phyloP scores from a whole-genome alignment of 2,797 vertebrate species.

The Australoheros facetus region DNA sequence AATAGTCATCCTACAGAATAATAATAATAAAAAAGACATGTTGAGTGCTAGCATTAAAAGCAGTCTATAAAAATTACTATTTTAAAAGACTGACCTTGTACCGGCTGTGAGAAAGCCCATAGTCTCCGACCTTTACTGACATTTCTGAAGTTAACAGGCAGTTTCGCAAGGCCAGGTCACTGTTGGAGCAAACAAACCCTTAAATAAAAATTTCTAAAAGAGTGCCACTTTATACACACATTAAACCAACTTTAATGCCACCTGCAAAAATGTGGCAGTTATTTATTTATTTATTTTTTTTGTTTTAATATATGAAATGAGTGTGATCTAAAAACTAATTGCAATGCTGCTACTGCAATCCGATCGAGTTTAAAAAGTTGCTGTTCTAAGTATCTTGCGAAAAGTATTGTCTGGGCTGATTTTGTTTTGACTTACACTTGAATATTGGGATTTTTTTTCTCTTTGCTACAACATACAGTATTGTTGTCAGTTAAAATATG shows the following conservation, averaged over 20 bases:
- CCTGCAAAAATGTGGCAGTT: background rate
- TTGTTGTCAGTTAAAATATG: background rate
- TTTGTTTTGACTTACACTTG: background rate
- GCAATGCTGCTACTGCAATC: background rate
- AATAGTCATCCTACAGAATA: slow-evolving; percentile 91
- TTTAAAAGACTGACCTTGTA: slow-evolving; percentile 85
- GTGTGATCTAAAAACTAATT: too few relatives aligned
- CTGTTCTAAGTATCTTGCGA: background rate
- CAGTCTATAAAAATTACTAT: background rate
- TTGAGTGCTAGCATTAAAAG: background rate
- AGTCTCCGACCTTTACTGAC: slow-evolving; percentile 96
- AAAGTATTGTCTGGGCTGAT: background rate
- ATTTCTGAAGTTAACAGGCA: slow-evolving; percentile 93
- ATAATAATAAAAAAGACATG: background rate
- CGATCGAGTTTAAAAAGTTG: background rate
- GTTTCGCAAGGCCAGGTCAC: slow-evolving; percentile 92
- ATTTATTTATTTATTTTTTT: background rate
- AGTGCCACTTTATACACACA: background rate
- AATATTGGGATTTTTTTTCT: background rate
- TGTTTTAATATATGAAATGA: background rate
- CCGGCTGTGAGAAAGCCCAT: slow-evolving; percentile 91
- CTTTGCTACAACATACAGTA: background rate
- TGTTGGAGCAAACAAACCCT: slow-evolving; percentile 7
- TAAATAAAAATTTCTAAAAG: background rate
- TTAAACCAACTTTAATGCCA: background rate